Conservation (phyloP, 2,888 invertebrate species). For the Camponotus fellah region DNA sequence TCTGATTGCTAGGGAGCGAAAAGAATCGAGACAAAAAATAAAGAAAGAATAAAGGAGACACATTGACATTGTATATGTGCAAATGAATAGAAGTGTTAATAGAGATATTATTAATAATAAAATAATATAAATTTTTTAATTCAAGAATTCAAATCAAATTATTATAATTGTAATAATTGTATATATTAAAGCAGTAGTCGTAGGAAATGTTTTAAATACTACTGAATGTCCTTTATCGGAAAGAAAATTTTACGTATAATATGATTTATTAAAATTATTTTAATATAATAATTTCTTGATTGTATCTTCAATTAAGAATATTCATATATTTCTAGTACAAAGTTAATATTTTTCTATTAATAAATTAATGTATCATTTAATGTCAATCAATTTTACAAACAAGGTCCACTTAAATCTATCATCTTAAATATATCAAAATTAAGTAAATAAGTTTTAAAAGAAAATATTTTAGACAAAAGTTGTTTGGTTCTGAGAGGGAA, state of each 20-base stretch:
- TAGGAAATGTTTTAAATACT: not conserved
- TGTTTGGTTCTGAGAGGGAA: no score
- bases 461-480: no score
- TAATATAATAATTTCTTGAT: not conserved
- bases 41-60: not conserved
- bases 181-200: not conserved
- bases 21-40: not conserved
- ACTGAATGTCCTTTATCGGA: not conserved
- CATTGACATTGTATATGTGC: not conserved
- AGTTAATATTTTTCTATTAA: not conserved
- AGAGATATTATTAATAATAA: not conserved
- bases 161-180: not conserved
- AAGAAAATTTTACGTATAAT: no score
- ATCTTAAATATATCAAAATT: no score
- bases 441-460: no score
- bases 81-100: no score
- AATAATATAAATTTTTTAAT: not conserved
- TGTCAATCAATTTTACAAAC: not conserved
- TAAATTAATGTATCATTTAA: not conserved
- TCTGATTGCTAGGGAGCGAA: slow-evolving; percentile 18
- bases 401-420: not conserved
- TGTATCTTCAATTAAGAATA: not conserved
- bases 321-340: not conserved
- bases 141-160: not conserved
- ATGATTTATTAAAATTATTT: not conserved